These are phyloP conservation scores for Cryptocheilus praepositus DNA, from an alignment of 2,888 invertebrate genomes.

Conservation along the genomic window DNA sequence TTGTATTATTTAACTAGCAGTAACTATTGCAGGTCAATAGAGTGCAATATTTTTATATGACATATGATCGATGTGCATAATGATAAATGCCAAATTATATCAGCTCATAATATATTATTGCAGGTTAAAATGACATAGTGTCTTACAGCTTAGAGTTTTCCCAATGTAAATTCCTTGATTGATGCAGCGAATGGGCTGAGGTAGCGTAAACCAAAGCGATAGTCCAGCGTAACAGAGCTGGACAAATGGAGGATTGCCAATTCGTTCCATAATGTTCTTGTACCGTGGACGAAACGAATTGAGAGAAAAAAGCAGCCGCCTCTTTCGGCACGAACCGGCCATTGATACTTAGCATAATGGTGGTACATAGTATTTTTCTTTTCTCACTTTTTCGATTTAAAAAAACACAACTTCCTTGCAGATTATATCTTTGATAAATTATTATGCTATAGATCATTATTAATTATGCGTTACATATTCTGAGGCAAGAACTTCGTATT, in stretches of 20 bases:
- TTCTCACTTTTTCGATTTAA: conserved; percentile 43
- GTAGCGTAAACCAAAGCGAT: conserved; percentile 31
- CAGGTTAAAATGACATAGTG: conserved; percentile 28
- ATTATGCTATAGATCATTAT: conserved; percentile 48
- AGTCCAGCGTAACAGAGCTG: conserved; percentile 20
- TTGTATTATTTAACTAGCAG: conserved; percentile 36
- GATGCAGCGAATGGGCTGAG: conserved; percentile 27
- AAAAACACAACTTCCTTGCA: conserved; percentile 38
- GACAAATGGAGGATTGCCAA: conserved; percentile 35
- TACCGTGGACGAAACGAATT: conserved; percentile 34
- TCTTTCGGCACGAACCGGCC: conserved; percentile 54
- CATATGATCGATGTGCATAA: conserved; percentile 33
- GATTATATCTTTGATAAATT: conserved; percentile 52
- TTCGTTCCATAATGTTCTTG: conserved; percentile 25
- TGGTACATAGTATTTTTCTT: conserved; percentile 54
- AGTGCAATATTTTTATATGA: conserved; percentile 56
- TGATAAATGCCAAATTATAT: conserved; percentile 18
- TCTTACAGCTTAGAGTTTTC: conserved; percentile 34
- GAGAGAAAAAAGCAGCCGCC: conserved; percentile 46
- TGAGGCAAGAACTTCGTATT: conserved; percentile 37
- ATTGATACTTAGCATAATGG: conserved; percentile 52
- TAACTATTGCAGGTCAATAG: conserved; percentile 51
- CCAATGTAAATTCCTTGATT: conserved; percentile 27
- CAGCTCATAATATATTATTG: conserved; percentile 32
- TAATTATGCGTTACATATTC: conserved; percentile 52